These are phyloP conservation scores for Falco concolor DNA, from an alignment of 2,797 vertebrate species.

Conservation along the genomic window DNA sequence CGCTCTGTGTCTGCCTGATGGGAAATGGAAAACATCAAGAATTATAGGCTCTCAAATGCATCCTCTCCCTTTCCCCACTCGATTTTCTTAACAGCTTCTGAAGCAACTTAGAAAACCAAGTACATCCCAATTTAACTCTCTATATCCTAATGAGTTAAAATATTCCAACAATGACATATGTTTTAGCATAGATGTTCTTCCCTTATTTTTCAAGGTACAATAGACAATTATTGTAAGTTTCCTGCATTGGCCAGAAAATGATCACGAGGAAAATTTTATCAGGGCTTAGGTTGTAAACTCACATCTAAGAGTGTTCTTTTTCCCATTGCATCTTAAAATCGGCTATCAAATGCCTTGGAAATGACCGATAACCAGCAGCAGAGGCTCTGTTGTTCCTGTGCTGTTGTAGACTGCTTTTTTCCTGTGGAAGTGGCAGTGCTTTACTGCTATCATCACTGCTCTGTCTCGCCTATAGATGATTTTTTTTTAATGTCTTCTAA, in stretches of 20 bases:
- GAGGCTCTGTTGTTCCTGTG: not conserved
- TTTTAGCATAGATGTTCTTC: not conserved
- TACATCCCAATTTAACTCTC: not conserved
- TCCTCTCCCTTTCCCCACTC: not conserved
- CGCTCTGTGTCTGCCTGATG: not conserved
- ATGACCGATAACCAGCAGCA: not conserved
- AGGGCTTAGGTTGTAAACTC: not conserved
- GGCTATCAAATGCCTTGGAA: not conserved
- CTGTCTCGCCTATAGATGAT: not conserved
- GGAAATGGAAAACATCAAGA: constrained; percentile 41
- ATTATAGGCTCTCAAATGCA: not conserved
- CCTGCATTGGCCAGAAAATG: not conserved
- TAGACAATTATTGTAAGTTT: not conserved
- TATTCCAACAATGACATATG: not conserved
- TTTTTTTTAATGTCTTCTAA: not conserved
- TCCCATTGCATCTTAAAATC: not conserved
- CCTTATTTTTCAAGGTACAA: not conserved
- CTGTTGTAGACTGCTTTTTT: not conserved
- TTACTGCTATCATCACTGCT: not conserved
- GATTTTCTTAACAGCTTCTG: not conserved
- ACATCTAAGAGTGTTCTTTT: not conserved
- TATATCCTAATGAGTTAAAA: not conserved
- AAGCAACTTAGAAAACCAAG: not conserved
- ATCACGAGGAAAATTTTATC: not conserved
- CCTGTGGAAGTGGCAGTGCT: not conserved